These are phyloP conservation scores for Amyelois transitella DNA, from an alignment of 1,140 invertebrate genomes.

Conservation along the genomic window DNA sequence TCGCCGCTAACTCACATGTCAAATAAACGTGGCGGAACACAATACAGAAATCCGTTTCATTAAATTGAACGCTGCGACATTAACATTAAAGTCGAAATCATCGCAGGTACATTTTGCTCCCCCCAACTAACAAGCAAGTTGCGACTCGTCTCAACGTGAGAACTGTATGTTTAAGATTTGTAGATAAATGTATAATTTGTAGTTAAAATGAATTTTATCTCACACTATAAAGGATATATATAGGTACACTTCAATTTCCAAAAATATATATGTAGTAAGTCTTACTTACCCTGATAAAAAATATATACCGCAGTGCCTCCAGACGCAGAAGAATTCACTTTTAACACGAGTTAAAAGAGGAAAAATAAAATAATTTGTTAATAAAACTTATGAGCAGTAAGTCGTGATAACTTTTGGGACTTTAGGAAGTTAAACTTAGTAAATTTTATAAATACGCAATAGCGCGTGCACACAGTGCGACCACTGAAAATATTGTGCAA, in stretches of 20 bases:
- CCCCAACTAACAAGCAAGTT: neutral
- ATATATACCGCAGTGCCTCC: neutral
- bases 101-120: neutral
- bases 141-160: neutral
- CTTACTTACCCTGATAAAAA: neutral
- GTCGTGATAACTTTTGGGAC: neutral
- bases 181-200: no score
- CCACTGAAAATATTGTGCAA: constrained; percentile 65
- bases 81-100: neutral
- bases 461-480: constrained; percentile 27
- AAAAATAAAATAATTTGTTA: neutral
- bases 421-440: constrained; percentile 8
- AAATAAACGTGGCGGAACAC: neutral
- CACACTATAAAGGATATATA: no score
- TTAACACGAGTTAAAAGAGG: constrained; percentile 3
- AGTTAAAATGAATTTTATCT: no score
- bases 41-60: neutral
- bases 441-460: constrained; percentile 14
- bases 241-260: no score
- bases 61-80: neutral
- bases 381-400: neutral
- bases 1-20: neutral
- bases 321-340: constrained; percentile 2
- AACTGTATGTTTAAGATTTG: neutral
- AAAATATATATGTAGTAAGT: no score